Evolutionary conservation across 2,797 vertebrate species (phyloP).

Genomic region (Cynopterus sphinx): DNA sequence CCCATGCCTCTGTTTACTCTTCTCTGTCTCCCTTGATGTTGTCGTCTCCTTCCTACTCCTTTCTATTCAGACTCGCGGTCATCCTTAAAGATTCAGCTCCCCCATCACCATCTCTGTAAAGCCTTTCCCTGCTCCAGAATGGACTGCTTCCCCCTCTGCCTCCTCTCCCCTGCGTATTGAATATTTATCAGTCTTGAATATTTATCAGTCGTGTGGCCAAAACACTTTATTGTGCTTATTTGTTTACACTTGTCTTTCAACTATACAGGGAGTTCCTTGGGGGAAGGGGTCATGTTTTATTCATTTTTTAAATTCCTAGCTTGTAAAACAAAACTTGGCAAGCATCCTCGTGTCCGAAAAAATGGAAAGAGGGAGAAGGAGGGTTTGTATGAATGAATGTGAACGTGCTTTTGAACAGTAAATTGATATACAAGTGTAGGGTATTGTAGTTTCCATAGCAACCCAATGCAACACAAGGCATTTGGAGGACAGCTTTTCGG

Average conservation of each 20-base stretch:
- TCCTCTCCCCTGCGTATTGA: background rate
- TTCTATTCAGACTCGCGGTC: background rate
- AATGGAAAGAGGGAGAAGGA: background rate
- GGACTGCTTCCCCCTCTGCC: background rate
- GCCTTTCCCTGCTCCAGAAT: background rate
- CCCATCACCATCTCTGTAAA: fast-evolving
- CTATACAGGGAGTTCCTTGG: background rate
- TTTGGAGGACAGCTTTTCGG: background rate
- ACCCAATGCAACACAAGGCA: background rate
- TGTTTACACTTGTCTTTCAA: constrained; percentile 22
- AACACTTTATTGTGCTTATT: background rate
- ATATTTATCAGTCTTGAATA: background rate
- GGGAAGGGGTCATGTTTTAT: background rate
- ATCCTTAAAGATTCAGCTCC: background rate
- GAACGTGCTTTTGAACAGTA: background rate
- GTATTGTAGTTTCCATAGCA: background rate
- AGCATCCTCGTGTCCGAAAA: background rate
- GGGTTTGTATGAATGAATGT: background rate
- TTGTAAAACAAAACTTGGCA: constrained; percentile 46
- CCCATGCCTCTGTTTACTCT: background rate
- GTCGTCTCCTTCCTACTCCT: too few relatives aligned
- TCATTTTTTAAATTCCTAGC: constrained; percentile 19
- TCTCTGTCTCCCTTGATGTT: background rate
- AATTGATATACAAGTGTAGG: background rate
- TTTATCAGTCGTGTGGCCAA: background rate